Evolutionary conservation across 64 coral and sea anemone genomes (phyloP).

Genomic region (Stichodactyla mertensii): DNA sequence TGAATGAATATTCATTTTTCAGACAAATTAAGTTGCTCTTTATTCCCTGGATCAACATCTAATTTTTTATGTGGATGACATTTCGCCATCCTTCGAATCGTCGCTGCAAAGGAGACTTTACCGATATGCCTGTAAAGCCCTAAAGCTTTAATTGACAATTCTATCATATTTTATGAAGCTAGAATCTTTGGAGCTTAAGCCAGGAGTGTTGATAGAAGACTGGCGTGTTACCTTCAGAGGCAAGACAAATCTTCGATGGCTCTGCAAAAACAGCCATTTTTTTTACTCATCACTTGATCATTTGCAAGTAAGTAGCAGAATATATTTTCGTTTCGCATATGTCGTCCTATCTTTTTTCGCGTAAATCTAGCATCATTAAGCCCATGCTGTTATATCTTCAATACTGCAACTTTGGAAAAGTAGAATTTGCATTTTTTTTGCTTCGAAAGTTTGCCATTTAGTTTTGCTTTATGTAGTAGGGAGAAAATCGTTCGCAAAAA

Average conservation of each 20-base stretch:
- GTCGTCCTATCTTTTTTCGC: not conserved
- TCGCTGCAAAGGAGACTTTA: not conserved
- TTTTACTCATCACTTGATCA: not conserved
- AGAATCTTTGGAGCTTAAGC: not conserved
- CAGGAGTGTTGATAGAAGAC: not conserved
- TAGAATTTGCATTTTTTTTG: too few relatives aligned
- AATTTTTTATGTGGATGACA: not conserved
- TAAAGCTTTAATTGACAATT: not conserved
- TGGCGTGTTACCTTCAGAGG: not conserved
- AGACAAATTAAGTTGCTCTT: not conserved
- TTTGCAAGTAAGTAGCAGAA: not conserved
- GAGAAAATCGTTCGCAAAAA: too few relatives aligned
- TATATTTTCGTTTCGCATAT: not conserved
- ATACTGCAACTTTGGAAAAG: too few relatives aligned
- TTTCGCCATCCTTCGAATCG: not conserved
- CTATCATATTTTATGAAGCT: not conserved
- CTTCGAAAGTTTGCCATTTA: too few relatives aligned
- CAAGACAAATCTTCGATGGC: not conserved
- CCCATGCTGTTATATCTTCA: too few relatives aligned
- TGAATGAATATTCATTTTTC: not conserved
- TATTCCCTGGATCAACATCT: conserved; percentile 5
- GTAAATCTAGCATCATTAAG: not conserved
- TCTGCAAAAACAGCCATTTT: not conserved
- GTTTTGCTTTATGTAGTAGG: too few relatives aligned
- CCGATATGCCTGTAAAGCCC: not conserved